Percentiles rank a stretch among this genome's conserved stretches.
Conservation (phyloP, 2,113 vertebrate species). For the Hippocampus comes region DNA sequence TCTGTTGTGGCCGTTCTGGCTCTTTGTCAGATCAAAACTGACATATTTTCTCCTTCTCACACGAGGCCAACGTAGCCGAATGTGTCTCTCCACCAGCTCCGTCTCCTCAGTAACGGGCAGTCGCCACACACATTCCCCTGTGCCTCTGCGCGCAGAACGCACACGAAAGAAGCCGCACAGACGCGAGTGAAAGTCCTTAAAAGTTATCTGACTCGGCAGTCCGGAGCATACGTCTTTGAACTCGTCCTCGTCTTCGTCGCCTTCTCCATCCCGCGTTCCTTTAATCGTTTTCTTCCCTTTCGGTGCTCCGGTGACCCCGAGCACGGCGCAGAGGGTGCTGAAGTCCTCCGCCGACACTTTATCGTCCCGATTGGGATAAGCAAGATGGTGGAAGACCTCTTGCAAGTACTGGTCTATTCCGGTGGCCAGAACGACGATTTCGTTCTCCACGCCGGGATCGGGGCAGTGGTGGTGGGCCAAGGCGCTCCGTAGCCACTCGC, state of each 20-base stretch:
- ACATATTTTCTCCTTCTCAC: constrained; percentile 68
- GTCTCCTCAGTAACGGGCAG: constrained; percentile 68
- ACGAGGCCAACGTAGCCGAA: constrained; percentile 70
- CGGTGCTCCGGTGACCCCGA: constrained; percentile 49
- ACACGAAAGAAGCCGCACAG: constrained; percentile 72
- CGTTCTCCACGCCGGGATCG: constrained; percentile 65
- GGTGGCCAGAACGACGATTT: constrained; percentile 73
- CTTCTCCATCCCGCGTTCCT: neutral
- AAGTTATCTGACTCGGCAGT: constrained; percentile 61
- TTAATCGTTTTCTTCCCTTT: neutral
- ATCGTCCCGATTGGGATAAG: constrained; percentile 52
- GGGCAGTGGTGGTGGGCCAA: constrained; percentile 67
- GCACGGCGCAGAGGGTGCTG: constrained; percentile 62
- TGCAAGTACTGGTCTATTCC: constrained; percentile 78
- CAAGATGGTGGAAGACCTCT: constrained; percentile 77
- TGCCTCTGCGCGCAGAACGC: constrained; percentile 27
- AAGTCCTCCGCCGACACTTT: constrained; percentile 71
- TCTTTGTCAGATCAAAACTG: constrained; percentile 64
- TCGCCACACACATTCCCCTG: constrained; percentile 30
- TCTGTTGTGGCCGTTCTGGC: constrained; percentile 16
- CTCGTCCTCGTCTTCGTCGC: constrained; percentile 28
- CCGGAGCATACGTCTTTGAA: constrained; percentile 30
- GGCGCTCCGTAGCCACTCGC: constrained; percentile 72
- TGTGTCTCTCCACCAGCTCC: constrained; percentile 73
- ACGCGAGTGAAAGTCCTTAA: constrained; percentile 74